A percentile compares a stretch with the other conserved stretches of the same genome.
Conservation (phyloP, 2,888 invertebrate genomes). For the Drosophila melanosoma region DNA sequence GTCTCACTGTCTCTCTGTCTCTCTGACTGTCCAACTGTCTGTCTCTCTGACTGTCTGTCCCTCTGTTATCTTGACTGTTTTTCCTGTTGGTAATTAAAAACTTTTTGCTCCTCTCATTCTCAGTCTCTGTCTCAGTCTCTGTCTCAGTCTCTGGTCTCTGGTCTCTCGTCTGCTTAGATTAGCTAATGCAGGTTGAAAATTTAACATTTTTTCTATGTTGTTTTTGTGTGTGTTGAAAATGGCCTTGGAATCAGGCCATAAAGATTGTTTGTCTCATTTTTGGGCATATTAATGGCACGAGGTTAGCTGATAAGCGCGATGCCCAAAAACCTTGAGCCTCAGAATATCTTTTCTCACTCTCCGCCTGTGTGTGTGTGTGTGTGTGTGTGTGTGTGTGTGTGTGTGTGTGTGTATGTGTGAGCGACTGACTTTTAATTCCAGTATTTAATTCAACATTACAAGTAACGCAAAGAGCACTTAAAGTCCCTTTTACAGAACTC, state of each 20-base stretch:
- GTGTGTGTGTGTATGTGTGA: background rate
- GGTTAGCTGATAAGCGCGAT: slow-evolving; percentile 37
- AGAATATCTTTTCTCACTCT: slow-evolving; percentile 7
- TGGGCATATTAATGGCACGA: slow-evolving; percentile 27
- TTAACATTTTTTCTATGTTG: slow-evolving; percentile 8
- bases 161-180: slow-evolving; percentile 54
- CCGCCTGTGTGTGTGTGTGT: background rate
- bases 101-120: slow-evolving; percentile 56
- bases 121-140: background rate
- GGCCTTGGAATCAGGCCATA: slow-evolving; percentile 50
- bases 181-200: slow-evolving; percentile 67
- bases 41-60: slow-evolving; percentile 11
- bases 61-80: slow-evolving; percentile 69
- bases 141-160: background rate
- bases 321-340: slow-evolving; percentile 19
- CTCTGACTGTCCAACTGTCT: background rate
- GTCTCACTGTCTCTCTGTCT: slow-evolving; percentile 3
- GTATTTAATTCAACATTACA: slow-evolving; percentile 12
- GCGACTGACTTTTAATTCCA: slow-evolving; percentile 32
- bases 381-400: background rate
- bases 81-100: slow-evolving; percentile 78
- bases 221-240: slow-evolving; percentile 24
- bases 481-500: background rate
- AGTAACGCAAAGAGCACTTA: background rate
- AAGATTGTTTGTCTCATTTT: slow-evolving; percentile 44